Base-by-base conservation (phyloP, 2,797 vertebrate species). In the Pelobates cultripes region DNA sequence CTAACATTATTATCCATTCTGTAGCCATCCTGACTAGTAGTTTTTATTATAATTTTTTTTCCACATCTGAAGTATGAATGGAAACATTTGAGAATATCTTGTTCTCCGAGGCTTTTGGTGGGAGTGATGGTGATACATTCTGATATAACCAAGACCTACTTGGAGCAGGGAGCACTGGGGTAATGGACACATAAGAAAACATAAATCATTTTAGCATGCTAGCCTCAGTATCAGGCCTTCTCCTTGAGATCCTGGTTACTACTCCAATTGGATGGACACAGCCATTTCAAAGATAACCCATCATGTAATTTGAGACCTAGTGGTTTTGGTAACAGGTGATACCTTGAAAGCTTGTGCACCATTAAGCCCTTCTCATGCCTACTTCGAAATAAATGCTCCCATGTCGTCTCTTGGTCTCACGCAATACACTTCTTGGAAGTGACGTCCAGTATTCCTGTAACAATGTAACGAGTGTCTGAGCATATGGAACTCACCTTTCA, bases 401-500 rank as follows among this genome's bases (percentile, higher is more conserved):
- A 51, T 64, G 61, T 2, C 17, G 7, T 64, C 14, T 64, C 61
- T 40, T 4, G 61, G 61, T 64, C 7, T 17, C 61, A 64, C 6
- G 61, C 5, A 7, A 64, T 64, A 7, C 72, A 71, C 67, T 79
- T 84, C 69, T 79, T 75, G 77, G 67, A 84, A 84, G 66, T 64
- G 61, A 43, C 28, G 47, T 17, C n/a, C 41, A 66, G 72, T 44
- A 70, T 84, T 84, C 73, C 78, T 75, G 82, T 84, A 84, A 84
- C 57, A 71, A 73, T 43, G 67, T 75, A 75, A 75, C 53, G 61
- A 70, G 77, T 43, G 17, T 43, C 6, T 44, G 12, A 40, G 57
- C 66, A 17, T 45, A 45, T 79, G 73, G 77, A 75, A 84, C 76
- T 5, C 74, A 43, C 77, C 53, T 78, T 73, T 70, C 77, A 17